Conservation (phyloP, 2,113 vertebrate genomes). For the Psephotus haematonotus region DNA sequence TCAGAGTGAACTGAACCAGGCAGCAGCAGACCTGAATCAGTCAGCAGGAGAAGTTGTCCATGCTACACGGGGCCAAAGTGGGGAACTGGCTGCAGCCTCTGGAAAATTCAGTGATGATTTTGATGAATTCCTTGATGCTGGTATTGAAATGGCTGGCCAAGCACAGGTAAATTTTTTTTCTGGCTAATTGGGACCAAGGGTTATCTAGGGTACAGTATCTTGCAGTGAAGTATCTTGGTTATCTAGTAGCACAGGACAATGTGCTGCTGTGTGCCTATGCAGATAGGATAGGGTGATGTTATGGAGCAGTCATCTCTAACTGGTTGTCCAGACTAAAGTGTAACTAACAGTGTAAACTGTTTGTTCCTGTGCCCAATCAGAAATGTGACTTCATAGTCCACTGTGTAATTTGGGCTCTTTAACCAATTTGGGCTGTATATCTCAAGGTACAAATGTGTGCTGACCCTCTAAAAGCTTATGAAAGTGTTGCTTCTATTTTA, state of each 20-base stretch:
- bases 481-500: not conserved
- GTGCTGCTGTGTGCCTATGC: not conserved
- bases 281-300: not conserved
- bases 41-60: constrained; percentile 97
- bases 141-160: constrained; percentile 98
- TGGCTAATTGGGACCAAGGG: not conserved
- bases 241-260: not conserved
- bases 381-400: fast-evolving
- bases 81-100: constrained; percentile 92
- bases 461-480: not conserved
- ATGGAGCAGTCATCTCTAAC: not conserved
- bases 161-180: constrained; percentile 82
- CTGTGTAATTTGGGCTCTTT: not conserved
- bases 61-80: constrained; percentile 90
- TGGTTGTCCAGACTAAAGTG: not conserved
- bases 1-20: constrained; percentile 96
- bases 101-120: constrained; percentile 98
- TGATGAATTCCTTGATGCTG: constrained; percentile 97
- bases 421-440: not conserved
- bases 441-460: not conserved
- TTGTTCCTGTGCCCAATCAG: not conserved
- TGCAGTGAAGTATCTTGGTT: not conserved
- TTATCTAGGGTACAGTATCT: not conserved
- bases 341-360: too few relatives aligned
- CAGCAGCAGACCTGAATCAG: constrained; percentile 96